phyloP scores from a whole-genome alignment of 2,888 invertebrate genomes.

The Ceratothoa steindachneri region DNA sequence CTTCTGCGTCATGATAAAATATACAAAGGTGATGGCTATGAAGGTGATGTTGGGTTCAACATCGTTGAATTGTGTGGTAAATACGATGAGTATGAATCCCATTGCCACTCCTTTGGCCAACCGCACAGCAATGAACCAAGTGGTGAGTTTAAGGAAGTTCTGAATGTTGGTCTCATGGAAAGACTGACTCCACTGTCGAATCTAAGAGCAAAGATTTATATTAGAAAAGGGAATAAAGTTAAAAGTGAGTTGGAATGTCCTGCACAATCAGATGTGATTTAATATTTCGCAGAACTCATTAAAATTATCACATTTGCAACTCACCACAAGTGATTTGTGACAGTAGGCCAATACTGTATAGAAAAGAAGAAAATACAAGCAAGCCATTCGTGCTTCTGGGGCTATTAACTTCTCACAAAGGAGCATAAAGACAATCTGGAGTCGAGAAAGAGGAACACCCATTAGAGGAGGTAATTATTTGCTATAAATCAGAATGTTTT shows the following conservation, averaged over 20 bases:
- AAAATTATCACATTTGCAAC: no score
- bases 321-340: conserved; percentile 49
- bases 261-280: no score
- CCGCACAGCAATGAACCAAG: conserved; percentile 80
- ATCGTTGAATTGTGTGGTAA: conserved; percentile 61
- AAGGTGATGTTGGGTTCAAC: conserved; percentile 48
- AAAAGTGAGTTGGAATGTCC: no score
- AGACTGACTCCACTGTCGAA: not conserved
- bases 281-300: not conserved
- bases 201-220: not conserved
- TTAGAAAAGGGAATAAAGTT: no score
- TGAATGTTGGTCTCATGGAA: conserved; percentile 2
- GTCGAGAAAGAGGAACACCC: no score
- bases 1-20: conserved; percentile 49
- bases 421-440: conserved; percentile 49
- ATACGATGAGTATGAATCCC: conserved; percentile 69
- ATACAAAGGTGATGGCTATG: conserved; percentile 47
- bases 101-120: conserved; percentile 85
- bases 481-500: no score
- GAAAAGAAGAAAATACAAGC: conserved; percentile 49
- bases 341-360: conserved; percentile 49
- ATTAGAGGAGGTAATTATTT: no score
- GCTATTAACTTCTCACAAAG: conserved; percentile 48
- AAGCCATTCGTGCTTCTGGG: conserved; percentile 48
- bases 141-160: conserved; percentile 49